These are phyloP conservation scores for Flabesymbios commensalis DNA, from an alignment of 2,888 invertebrate species.

Conservation along the genomic window DNA sequence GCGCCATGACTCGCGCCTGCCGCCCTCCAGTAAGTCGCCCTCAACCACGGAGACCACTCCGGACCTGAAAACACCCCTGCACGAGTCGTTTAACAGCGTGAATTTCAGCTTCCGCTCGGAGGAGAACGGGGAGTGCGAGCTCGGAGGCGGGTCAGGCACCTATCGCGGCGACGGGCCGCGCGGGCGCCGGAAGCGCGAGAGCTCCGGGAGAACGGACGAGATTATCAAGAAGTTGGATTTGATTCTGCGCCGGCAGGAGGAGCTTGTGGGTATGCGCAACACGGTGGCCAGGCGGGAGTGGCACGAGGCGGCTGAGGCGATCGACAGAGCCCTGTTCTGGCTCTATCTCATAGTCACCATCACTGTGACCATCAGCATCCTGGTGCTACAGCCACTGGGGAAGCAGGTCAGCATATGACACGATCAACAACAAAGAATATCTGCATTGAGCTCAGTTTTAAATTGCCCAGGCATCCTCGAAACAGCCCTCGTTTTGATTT, in stretches of 20 bases:
- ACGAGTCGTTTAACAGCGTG: constrained; percentile 12
- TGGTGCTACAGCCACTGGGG: constrained; percentile 63
- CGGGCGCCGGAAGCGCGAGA: neutral
- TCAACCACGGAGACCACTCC: constrained; percentile 10
- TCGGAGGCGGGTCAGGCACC: neutral
- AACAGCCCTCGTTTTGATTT: no score
- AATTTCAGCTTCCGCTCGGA: constrained; percentile 9
- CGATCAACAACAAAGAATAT: no score
- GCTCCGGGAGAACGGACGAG: neutral
- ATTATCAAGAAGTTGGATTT: constrained; percentile 46
- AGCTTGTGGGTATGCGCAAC: constrained; percentile 3
- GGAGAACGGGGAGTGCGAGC: neutral
- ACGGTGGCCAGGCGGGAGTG: constrained; percentile 64
- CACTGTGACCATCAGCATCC: constrained; percentile 62
- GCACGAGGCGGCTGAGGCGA: constrained; percentile 65
- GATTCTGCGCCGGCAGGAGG: constrained; percentile 63
- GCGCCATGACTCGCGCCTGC: neutral
- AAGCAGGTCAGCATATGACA: constrained; percentile 20
- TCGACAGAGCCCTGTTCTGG: constrained; percentile 66
- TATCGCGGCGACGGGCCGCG: neutral
- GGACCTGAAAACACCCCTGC: constrained; percentile 17
- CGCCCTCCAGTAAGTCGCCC: neutral
- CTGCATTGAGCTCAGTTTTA: no score
- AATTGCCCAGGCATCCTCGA: no score
- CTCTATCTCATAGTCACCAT: constrained; percentile 64